These are phyloP conservation scores for Crotophaga sulcirostris DNA, from an alignment of 2,113 vertebrate genomes.

Conservation along the genomic window DNA sequence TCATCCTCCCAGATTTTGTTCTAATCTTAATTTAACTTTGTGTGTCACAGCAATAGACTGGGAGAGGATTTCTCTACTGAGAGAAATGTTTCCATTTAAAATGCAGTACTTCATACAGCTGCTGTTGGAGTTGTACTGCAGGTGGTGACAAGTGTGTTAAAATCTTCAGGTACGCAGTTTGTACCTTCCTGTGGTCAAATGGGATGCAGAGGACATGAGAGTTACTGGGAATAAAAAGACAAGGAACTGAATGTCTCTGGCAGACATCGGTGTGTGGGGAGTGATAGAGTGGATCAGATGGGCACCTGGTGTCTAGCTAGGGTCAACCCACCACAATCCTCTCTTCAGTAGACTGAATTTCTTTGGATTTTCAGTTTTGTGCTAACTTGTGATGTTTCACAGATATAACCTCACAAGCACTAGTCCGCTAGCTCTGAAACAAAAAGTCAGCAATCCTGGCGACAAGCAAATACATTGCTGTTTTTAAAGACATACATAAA, in stretches of 20 bases:
- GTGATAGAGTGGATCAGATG: too few relatives aligned
- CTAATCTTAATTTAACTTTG: slow-evolving; percentile 4
- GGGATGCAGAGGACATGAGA: background rate
- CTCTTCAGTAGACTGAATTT: background rate
- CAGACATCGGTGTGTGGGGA: background rate
- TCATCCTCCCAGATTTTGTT: slow-evolving; percentile 35
- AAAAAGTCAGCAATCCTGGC: background rate
- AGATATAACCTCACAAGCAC: background rate
- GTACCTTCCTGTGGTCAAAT: background rate
- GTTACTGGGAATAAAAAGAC: background rate
- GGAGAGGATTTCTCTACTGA: background rate
- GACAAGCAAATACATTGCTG: background rate
- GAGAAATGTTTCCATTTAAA: background rate
- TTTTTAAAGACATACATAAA: background rate
- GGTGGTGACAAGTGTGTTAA: background rate
- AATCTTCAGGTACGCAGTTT: background rate
- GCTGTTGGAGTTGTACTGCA: background rate
- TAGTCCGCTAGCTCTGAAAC: background rate
- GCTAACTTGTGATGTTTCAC: background rate
- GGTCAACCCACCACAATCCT: background rate
- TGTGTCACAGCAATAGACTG: background rate
- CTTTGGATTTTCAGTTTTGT: background rate
- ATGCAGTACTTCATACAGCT: background rate
- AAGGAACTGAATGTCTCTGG: background rate
- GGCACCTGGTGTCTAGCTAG: too few relatives aligned